Evolutionary conservation across 1,140 invertebrate genomes (phyloP), one percentile per base, ranked within the genome.

Genomic region (Periplaneta americana): DNA sequence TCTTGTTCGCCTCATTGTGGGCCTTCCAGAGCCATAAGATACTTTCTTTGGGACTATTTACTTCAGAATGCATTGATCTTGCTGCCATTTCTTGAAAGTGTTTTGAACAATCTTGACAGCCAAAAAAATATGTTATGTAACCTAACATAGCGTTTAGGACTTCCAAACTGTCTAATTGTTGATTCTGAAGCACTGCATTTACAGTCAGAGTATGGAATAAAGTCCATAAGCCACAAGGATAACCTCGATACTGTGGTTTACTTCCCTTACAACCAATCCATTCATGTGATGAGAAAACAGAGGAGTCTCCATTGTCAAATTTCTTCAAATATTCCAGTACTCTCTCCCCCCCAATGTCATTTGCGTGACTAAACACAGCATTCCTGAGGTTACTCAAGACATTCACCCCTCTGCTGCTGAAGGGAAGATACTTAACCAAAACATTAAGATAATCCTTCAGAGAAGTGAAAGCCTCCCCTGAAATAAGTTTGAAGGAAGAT

Each of bases 11-110:
- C 87, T 94, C 93, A 88, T 99, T 99, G 86, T 99, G 98, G 2
- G 96, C 95, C 80, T 91, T 90, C 98, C 98, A 99, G 4, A 99
- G 87, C 97, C 98, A 99, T 11, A 99, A 85, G 0, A 99, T 92
- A 31, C 93, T 91, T 75, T 97, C 95, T 78, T 95, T 91, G 82
- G 91, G 90, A 74, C 90, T 91, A 33, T 89, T 88, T 0, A 98
- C 93, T 82, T 93, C 91, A 83, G 91, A 91, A 80, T 95, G 90
- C 84, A 94, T 91, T 78, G 93, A 91, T 84, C 88, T 87, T 34
- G 90, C 85, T 35, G 95, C 93, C 95, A 98, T 98, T 83, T 90
- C 87, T 82, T 94, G 88, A 86, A 99, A 99, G 90, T 99, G 97
- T 83, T 93, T 86, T 5, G 94, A 91, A 87, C 98, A 99, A 83